Evolutionary conservation across 64 coral and sea anemone species (phyloP).

Genomic region (Catalaphyllia jardinei): DNA sequence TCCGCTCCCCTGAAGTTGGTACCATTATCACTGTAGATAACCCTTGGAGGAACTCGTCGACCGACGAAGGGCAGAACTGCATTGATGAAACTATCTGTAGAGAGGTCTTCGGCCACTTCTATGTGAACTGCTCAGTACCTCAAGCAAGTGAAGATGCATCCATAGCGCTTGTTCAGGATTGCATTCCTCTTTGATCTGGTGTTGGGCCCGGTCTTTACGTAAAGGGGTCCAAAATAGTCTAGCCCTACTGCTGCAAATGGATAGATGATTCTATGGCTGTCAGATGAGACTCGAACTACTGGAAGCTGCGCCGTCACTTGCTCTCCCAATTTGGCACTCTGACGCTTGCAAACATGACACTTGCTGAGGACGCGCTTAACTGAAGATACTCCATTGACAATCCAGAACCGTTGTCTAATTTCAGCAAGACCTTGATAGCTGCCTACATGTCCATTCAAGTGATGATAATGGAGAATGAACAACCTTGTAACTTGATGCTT

Average conservation of each 20-base stretch:
- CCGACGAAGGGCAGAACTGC: slow-evolving; percentile 36
- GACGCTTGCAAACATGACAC: slow-evolving; percentile 55
- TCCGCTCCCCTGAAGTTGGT: slow-evolving; percentile 34
- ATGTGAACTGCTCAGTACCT: slow-evolving; percentile 46
- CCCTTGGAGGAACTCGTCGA: too few relatives aligned
- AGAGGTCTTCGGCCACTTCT: slow-evolving; percentile 28
- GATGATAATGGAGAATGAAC: slow-evolving; percentile 41
- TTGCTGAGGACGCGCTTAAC: slow-evolving; percentile 32
- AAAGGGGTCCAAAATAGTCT: slow-evolving; percentile 50
- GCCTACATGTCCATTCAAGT: slow-evolving; percentile 38
- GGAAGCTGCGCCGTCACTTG: slow-evolving; percentile 61
- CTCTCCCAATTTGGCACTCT: slow-evolving; percentile 64
- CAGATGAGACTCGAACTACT: slow-evolving; percentile 58
- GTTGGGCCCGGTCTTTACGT: slow-evolving; percentile 13
- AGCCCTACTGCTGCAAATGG: slow-evolving; percentile 48
- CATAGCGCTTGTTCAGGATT: slow-evolving; percentile 6
- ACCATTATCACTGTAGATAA: slow-evolving; percentile 59
- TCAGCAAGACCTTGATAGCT: slow-evolving; percentile 1
- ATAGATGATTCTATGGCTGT: slow-evolving; percentile 32
- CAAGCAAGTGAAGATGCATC: slow-evolving; percentile 17
- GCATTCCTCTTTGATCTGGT: slow-evolving; percentile 35
- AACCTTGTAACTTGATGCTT: slow-evolving; percentile 16
- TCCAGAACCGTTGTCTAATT: slow-evolving; percentile 24
- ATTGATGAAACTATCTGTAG: slow-evolving; percentile 41
- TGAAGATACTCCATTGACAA: slow-evolving; percentile 24